A percentile compares a stretch with the other conserved stretches of the same genome.
Evolutionary conservation across 2,888 invertebrate genomes (phyloP).

Genomic region (Bursaphelenchus okinawaensis): DNA sequence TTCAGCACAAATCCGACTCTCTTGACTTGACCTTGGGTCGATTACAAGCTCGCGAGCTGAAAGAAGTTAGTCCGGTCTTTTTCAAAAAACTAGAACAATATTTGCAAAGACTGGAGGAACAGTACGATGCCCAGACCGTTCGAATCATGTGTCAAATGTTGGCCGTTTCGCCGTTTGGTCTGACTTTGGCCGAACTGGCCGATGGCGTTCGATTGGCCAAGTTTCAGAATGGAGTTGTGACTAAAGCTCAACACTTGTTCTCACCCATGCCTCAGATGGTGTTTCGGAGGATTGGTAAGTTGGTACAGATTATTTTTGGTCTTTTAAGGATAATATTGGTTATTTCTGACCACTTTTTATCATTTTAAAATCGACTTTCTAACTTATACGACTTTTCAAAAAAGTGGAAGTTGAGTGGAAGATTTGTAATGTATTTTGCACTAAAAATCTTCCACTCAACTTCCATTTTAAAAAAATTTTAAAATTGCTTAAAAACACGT

Average conservation of each 20-base stretch:
- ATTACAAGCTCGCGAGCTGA: slow-evolving; percentile 7
- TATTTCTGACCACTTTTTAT: no score
- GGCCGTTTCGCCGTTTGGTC: slow-evolving; percentile 26
- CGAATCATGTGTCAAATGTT: slow-evolving; percentile 32
- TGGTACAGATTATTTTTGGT: background rate
- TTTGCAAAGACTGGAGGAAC: slow-evolving; percentile 15
- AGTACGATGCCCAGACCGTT: slow-evolving; percentile 29
- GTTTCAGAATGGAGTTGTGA: slow-evolving; percentile 16
- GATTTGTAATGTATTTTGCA: no score
- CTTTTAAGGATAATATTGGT: no score
- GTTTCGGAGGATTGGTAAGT: slow-evolving; percentile 2
- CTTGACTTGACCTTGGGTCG: background rate
- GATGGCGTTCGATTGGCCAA: slow-evolving; percentile 28
- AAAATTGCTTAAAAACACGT: no score
- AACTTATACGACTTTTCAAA: no score
- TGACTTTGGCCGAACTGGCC: slow-evolving; percentile 25
- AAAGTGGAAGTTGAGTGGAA: no score
- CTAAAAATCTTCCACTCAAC: no score
- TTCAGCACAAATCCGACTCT: background rate
- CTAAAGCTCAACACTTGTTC: slow-evolving; percentile 9
- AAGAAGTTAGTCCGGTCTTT: background rate
- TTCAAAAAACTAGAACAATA: slow-evolving; percentile 7
- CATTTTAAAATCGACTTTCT: no score
- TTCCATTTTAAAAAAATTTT: no score
- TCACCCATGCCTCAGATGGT: slow-evolving; percentile 9